Evolutionary conservation across 2,113 vertebrate species (phyloP).

Genomic region (Mesitornis unicolor): DNA sequence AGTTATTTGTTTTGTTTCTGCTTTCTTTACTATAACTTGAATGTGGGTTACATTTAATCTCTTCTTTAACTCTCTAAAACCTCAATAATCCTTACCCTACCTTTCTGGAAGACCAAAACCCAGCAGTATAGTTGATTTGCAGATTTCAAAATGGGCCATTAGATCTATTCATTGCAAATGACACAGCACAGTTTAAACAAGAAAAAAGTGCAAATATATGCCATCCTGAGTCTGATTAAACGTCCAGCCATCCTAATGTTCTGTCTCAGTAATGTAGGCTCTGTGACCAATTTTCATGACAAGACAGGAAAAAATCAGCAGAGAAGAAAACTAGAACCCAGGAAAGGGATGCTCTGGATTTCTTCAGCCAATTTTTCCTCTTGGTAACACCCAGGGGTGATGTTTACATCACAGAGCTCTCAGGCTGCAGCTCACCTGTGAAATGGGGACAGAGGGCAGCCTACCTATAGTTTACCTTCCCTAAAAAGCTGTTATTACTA

Average conservation of each 20-base stretch:
- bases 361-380: not conserved
- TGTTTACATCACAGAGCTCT: not conserved
- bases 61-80: not conserved
- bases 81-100: not conserved
- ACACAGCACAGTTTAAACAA: slow-evolving; percentile 7
- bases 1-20: not conserved
- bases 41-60: not conserved
- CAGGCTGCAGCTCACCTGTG: not conserved
- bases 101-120: not conserved
- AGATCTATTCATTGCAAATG: not conserved
- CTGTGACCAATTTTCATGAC: not conserved
- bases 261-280: not conserved
- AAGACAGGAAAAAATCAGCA: not conserved
- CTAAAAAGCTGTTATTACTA: not conserved
- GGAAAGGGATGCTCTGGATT: not conserved
- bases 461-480: not conserved
- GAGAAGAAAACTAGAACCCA: not conserved
- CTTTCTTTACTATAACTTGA: not conserved
- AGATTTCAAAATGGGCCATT: not conserved
- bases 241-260: not conserved
- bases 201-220: not conserved
- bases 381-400: no score
- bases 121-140: not conserved
- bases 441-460: not conserved
- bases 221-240: not conserved